Evolutionary conservation across 2,797 vertebrate genomes (phyloP), one percentile per base, ranked within the genome.

Genomic region (Rhinatrema bivittatum): DNA sequence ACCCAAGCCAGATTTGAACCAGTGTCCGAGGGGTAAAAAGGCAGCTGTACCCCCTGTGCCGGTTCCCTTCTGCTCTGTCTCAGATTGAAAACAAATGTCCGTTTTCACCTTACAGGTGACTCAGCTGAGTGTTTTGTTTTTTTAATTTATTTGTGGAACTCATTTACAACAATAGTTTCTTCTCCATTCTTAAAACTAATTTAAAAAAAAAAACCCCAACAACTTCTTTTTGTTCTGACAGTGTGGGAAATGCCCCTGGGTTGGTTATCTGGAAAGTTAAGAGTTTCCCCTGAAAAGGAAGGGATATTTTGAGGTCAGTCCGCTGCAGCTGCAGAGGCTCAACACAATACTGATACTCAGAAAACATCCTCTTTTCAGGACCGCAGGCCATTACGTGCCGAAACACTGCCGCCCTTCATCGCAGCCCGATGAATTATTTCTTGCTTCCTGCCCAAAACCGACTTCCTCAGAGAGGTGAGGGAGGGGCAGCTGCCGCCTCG

Each of bases 401-500:
- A 39, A 46, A 22, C 38, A 17, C 46, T 28, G 21, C 12, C 22
- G 50, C 40, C 60, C 42, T 39, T 59, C 42, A 37, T 24, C 39
- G 43, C 45, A 51, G 40, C 37, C 35, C 50, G 56, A 40, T 9
- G 19, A 17, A 35, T 27, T 12, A 25, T 42, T 10, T 35, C 12
- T 30, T 43, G 49, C 21, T 54, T 59, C 36, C 53, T 53, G 33
- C 42, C 62, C 49, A 49, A 39, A 44, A 24, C 52, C 22, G 47
- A 36, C 32, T 46, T 39, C 31, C 16, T 7, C 25, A 27, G 29
- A 48, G 33, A 29, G 1, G 0, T 22, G 20, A 40, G 37, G 55
- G 15, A 29, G 3, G 42, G 46, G 50, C 38, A 59, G 57, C 15
- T 39, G 26, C 3, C 37, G 33, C 55, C 40, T 55, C 60, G 19